These are phyloP conservation scores for Kryptopterus vitreolus DNA, from an alignment of 2,797 vertebrate genomes.

Conservation along the genomic window DNA sequence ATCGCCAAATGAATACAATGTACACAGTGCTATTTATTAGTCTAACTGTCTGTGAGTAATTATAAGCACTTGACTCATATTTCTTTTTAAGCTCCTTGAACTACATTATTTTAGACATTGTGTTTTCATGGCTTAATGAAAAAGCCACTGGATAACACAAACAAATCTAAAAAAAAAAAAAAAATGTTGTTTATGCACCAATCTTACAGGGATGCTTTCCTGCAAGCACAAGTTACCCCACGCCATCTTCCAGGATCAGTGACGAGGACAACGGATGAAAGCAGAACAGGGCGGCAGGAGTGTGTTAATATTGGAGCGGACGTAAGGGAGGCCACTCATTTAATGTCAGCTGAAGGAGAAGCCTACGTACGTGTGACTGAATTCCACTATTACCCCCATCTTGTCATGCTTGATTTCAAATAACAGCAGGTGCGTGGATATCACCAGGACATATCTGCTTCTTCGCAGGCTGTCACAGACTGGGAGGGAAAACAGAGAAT, in stretches of 20 bases:
- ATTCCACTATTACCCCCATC: slow-evolving; percentile 58
- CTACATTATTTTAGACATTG: slow-evolving; percentile 36
- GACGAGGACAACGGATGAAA: slow-evolving; percentile 27
- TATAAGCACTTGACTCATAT: neutral
- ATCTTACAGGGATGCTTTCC: slow-evolving; percentile 18
- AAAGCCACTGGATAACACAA: slow-evolving; percentile 42
- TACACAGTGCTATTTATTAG: no score
- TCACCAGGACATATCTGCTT: slow-evolving; percentile 52
- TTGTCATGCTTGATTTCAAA: slow-evolving; percentile 60
- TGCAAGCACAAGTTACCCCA: slow-evolving; percentile 19
- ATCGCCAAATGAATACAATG: no score
- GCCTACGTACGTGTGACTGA: slow-evolving; percentile 53
- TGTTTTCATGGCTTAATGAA: slow-evolving; percentile 34
- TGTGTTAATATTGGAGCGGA: slow-evolving; percentile 43
- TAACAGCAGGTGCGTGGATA: slow-evolving; percentile 57
- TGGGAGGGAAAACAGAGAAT: slow-evolving; percentile 43
- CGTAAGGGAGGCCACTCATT: slow-evolving; percentile 50
- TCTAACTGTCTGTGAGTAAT: neutral
- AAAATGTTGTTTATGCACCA: slow-evolving; percentile 41
- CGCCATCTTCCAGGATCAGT: neutral
- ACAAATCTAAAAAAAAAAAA: slow-evolving; percentile 33
- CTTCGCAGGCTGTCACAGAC: slow-evolving; percentile 53
- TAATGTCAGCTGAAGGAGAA: slow-evolving; percentile 60
- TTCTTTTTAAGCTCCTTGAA: slow-evolving; percentile 16
- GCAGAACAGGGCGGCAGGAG: slow-evolving; percentile 41